Evolutionary conservation across 2,113 vertebrate species (phyloP), one percentile per base, ranked within the genome.

Genomic region (Barnardius zonarius): DNA sequence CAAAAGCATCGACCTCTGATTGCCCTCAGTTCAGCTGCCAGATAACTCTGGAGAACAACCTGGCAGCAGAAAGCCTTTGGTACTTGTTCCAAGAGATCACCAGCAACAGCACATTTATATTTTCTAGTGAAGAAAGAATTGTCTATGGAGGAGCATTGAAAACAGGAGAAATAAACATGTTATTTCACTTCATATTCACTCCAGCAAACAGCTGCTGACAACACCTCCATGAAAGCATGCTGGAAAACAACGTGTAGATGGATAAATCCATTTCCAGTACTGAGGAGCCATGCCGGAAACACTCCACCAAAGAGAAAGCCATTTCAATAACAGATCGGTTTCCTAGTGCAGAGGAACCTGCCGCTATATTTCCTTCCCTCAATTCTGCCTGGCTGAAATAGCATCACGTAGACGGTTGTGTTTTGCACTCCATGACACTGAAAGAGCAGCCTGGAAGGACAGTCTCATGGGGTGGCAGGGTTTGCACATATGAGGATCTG

Each of bases 341-440:
- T 97, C 94, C 94, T 97, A 91, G 91, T 17, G 86, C 66, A 84
- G 92, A 92, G 91, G 89, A 96, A 92, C 95, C 91, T 96, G 92
- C 66, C 3, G 9, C 73, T 96, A 0, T 88, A 63, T 94, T 95
- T 95, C 93, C 92, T 95, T 93, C 92, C 95, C 95, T 89, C 86
- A 95, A 73, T 91, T 95, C 95, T 95, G 95, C 86, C 37, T 0
- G 37, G 73, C 73, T 97, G 69, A 84, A 93, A 84, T 0, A 93
- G 88, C 80, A 83, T 88, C 92, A 92, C 55, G 80, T 94, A 94
- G 72, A 15, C 72, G 1, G 54, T 11, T 3, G 31, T 83, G 67
- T 64, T 95, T 44, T 83, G 62, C 35, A 46, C 57, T 9, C 39
- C 51, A 27, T 9, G 37, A 63, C 79, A 41, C 59, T 33, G 24